Evolutionary conservation across 2,113 vertebrate species (phyloP).

Genomic region (Capricornis sumatraensis): DNA sequence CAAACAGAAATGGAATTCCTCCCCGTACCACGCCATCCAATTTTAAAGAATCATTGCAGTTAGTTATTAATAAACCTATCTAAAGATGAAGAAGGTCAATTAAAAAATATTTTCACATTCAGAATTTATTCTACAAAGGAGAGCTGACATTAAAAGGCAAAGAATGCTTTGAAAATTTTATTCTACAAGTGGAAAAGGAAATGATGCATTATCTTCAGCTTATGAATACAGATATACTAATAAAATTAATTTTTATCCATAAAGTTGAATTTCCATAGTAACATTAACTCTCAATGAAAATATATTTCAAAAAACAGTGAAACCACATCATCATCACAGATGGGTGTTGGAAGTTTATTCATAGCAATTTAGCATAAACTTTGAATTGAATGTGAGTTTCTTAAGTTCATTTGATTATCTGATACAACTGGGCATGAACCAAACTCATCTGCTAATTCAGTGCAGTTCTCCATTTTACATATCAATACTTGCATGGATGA

Average conservation of each 20-base stretch:
- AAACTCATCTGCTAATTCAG: background rate
- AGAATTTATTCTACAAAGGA: constrained; percentile 49
- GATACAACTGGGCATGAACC: background rate
- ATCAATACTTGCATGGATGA: constrained; percentile 19
- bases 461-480: background rate
- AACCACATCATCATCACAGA: constrained; percentile 39
- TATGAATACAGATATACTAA: constrained; percentile 50
- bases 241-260: constrained; percentile 65
- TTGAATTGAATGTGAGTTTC: background rate
- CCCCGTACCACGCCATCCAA: background rate
- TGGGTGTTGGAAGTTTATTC: constrained; percentile 40
- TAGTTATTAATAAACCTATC: background rate
- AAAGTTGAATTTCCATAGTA: constrained; percentile 58
- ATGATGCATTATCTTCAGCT: constrained; percentile 25
- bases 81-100: constrained; percentile 21
- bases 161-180: background rate
- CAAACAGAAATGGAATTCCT: background rate
- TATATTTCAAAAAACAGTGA: constrained; percentile 17
- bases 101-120: background rate
- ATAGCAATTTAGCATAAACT: background rate
- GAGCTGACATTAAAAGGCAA: constrained; percentile 45
- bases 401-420: background rate
- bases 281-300: constrained; percentile 48
- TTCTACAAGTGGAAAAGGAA: constrained; percentile 6
- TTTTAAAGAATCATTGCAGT: background rate